Evolutionary conservation across 53 echinoderm and acorn worm species (phyloP).

Genomic region (Pentamera pediparva): DNA sequence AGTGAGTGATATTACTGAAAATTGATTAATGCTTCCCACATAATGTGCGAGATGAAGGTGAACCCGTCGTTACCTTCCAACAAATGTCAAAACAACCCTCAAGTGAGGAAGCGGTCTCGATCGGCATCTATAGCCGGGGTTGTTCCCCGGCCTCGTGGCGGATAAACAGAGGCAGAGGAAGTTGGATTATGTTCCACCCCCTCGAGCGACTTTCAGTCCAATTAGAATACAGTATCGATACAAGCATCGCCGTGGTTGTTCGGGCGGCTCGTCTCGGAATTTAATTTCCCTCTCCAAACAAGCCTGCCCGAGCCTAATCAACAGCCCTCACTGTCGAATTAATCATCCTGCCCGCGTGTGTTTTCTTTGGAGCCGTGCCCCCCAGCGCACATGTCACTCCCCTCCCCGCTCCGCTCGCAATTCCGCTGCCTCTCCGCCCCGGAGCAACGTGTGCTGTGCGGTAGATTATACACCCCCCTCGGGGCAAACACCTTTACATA

Average conservation of each 20-base stretch:
- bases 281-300: slow-evolving; percentile 31
- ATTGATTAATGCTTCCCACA: too few relatives aligned
- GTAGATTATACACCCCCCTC: too few relatives aligned
- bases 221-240: neutral
- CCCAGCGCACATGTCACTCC: neutral
- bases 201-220: slow-evolving; percentile 20
- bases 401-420: slow-evolving; percentile 4
- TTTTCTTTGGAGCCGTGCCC: neutral
- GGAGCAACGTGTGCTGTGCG: too few relatives aligned
- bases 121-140: too few relatives aligned
- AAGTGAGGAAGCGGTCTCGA: too few relatives aligned
- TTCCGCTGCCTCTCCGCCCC: neutral
- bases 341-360: neutral
- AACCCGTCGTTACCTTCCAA: too few relatives aligned
- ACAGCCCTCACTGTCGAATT: slow-evolving; percentile 15
- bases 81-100: too few relatives aligned
- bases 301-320: neutral
- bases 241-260: too few relatives aligned
- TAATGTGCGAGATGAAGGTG: too few relatives aligned
- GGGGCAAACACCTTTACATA: too few relatives aligned
- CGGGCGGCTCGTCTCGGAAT: neutral
- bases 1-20: too few relatives aligned
- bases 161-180: slow-evolving; percentile 35
- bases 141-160: slow-evolving; percentile 24
- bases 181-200: slow-evolving; percentile 17